Evolutionary conservation across 2,888 invertebrate species (phyloP).

Genomic region (Tanypteryx hageni): DNA sequence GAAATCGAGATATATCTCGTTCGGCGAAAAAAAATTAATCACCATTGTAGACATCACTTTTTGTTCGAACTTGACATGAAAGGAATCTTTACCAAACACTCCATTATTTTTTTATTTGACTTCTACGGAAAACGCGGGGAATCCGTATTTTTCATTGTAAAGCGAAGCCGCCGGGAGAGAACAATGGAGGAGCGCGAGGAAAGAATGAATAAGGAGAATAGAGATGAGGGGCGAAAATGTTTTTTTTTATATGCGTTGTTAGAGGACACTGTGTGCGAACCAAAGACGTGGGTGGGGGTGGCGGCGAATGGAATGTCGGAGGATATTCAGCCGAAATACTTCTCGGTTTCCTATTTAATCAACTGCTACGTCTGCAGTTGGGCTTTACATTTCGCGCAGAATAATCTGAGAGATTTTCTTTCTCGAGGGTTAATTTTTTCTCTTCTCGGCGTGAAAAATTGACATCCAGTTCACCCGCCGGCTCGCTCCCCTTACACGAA

Average conservation of each 20-base stretch:
- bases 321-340: background rate
- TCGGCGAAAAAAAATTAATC: background rate
- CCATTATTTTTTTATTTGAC: background rate
- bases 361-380: background rate
- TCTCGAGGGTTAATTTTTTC: background rate
- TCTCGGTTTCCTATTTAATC: background rate
- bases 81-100: conserved; percentile 14
- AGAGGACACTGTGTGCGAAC: background rate
- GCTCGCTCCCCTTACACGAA: background rate
- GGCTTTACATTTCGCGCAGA: background rate
- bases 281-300: background rate
- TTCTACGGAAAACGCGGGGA: background rate
- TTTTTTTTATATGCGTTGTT: background rate
- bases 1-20: background rate
- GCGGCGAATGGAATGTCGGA: background rate
- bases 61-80: background rate
- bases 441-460: background rate
- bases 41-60: background rate
- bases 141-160: background rate
- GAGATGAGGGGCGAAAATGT: background rate
- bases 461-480: background rate
- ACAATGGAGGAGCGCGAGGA: background rate
- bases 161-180: background rate
- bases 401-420: background rate
- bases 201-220: background rate